Percentiles rank a stretch among this genome's conserved stretches.
Conservation (phyloP, 1,140 invertebrate species). For the Drosophila oshimai region DNA sequence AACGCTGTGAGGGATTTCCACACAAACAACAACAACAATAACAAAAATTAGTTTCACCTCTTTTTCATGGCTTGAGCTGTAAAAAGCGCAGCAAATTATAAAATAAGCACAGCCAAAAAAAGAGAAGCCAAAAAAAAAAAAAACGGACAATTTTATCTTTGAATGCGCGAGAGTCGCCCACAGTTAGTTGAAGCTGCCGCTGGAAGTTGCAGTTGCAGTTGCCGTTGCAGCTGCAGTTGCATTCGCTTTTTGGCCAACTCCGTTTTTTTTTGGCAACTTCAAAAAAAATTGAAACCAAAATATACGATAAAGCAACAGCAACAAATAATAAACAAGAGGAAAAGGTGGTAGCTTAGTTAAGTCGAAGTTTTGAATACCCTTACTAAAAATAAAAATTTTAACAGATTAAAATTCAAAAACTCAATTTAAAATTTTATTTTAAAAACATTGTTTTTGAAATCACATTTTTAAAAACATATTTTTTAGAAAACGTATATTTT, state of each 20-base stretch:
- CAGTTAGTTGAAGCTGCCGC: constrained; percentile 38
- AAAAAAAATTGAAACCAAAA: constrained; percentile 46
- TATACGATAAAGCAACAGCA: constrained; percentile 34
- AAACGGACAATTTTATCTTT: constrained; percentile 40
- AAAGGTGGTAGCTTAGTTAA: not conserved
- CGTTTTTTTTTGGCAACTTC: constrained; percentile 64
- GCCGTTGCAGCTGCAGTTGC: constrained; percentile 38
- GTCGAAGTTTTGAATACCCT: not conserved
- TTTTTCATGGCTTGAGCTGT: constrained; percentile 68
- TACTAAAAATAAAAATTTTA: not conserved
- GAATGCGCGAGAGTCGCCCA: constrained; percentile 55
- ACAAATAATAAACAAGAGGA: constrained; percentile 29
- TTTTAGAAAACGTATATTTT: too few species aligned
- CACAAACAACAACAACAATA: constrained; percentile 36
- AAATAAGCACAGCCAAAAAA: constrained; percentile 53
- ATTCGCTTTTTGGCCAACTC: constrained; percentile 42
- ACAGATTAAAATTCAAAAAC: not conserved
- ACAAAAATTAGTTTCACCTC: constrained; percentile 76
- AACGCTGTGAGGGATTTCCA: constrained; percentile 40
- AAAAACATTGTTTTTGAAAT: too few species aligned
- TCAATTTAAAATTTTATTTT: too few species aligned
- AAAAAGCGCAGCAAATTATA: constrained; percentile 76
- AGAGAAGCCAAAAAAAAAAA: constrained; percentile 17
- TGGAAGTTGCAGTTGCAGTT: constrained; percentile 25
- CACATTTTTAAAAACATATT: too few species aligned